A percentile compares a stretch with the other conserved stretches of the same genome.
Evolutionary conservation across 2,113 vertebrate species (phyloP).

Genomic region (Callithrix jacchus): DNA sequence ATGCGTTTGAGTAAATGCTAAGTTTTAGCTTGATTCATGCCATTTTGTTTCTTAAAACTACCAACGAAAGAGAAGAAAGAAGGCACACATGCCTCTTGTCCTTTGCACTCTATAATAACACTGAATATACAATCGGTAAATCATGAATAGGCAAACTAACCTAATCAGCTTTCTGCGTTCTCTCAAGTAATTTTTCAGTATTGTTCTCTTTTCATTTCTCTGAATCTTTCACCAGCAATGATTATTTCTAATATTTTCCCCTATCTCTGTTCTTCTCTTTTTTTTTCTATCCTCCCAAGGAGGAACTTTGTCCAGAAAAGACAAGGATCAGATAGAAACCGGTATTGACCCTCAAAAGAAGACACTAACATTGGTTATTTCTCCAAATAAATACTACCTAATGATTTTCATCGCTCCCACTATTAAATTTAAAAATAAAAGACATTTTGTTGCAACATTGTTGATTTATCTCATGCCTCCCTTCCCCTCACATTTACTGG

Average conservation of each 20-base stretch:
- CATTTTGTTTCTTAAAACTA: not conserved
- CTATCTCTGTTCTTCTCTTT: not conserved
- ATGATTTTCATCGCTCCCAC: not conserved
- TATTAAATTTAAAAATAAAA: not conserved
- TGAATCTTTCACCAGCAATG: slow-evolving; percentile 27
- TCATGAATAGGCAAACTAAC: not conserved
- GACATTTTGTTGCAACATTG: not conserved
- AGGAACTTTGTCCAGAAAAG: slow-evolving; percentile 43
- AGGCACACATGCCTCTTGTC: not conserved
- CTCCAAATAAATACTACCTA: not conserved
- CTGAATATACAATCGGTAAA: not conserved
- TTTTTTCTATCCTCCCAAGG: not conserved
- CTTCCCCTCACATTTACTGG: not conserved
- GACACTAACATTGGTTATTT: not conserved
- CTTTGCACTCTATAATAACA: not conserved
- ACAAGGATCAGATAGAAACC: not conserved
- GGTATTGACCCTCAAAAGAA: not conserved
- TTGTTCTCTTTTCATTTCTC: slow-evolving; percentile 39
- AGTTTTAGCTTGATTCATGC: not conserved
- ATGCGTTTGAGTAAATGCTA: not conserved
- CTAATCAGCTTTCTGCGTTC: not conserved
- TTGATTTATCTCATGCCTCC: not conserved
- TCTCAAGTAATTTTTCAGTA: not conserved
- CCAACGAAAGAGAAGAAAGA: not conserved
- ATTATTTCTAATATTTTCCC: not conserved